Percentiles rank a stretch among this genome's conserved stretches.
These are phyloP conservation scores for Scelioninae gen. 1 DNA, from an alignment of 2,888 invertebrate species.

Conservation along the genomic window DNA sequence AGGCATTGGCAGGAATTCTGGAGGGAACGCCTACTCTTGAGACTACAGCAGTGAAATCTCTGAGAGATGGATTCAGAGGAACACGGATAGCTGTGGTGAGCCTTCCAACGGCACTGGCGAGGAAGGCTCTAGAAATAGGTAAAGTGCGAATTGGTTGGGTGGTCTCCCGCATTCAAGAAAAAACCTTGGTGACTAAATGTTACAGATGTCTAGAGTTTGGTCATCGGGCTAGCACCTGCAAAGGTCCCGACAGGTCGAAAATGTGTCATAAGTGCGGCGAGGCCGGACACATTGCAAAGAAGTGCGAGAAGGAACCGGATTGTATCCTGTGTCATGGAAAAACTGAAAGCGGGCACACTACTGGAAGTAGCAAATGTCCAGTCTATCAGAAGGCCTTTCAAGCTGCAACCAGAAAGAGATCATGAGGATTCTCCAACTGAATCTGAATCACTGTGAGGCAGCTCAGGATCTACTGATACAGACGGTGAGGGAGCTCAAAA, in stretches of 20 bases:
- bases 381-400: background rate
- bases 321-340: background rate
- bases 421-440: background rate
- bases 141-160: too few species aligned
- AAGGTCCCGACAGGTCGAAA: background rate
- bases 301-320: background rate
- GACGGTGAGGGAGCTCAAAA: conserved; percentile 27
- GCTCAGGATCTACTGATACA: conserved; percentile 66
- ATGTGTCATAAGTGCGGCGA: background rate
- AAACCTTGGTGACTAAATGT: too few species aligned
- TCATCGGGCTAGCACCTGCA: background rate
- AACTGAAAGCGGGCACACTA: background rate
- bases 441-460: too few species aligned
- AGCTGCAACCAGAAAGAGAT: background rate
- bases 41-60: background rate
- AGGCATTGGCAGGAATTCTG: background rate
- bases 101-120: too few species aligned
- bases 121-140: too few species aligned
- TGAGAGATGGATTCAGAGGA: too few species aligned
- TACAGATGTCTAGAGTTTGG: background rate
- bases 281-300: background rate
- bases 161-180: too few species aligned
- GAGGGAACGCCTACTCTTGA: background rate
- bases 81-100: too few species aligned
- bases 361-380: background rate